Conservation (phyloP, 2,888 invertebrate genomes). For the Agrilus mali region DNA sequence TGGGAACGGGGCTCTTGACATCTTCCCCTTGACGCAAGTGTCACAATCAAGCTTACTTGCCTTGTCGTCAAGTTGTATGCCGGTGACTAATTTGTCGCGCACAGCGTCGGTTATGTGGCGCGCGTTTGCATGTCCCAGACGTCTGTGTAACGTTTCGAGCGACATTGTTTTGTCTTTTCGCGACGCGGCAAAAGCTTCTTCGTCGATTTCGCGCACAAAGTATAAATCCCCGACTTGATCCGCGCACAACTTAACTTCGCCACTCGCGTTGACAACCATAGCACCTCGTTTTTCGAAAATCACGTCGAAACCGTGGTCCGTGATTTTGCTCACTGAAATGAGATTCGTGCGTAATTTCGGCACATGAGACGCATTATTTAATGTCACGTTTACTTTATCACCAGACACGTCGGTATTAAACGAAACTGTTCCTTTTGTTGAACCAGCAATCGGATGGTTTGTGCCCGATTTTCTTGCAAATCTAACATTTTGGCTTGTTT, state of each 20-base stretch:
- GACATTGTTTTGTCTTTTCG: constrained; percentile 2
- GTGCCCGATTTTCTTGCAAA: too few species aligned
- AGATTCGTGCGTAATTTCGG: too few species aligned
- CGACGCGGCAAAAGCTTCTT: not conserved
- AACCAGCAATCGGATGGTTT: too few species aligned
- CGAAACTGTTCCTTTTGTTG: too few species aligned
- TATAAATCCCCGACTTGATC: constrained; percentile 2
- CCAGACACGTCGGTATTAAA: too few species aligned
- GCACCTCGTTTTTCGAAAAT: not conserved
- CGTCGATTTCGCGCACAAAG: not conserved
- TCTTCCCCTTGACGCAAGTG: constrained; percentile 9
- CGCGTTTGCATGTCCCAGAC: constrained; percentile 9
- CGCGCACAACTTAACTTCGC: not conserved
- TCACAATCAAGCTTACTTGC: constrained; percentile 4
- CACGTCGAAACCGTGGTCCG: too few species aligned
- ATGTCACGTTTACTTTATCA: too few species aligned
- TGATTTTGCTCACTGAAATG: too few species aligned
- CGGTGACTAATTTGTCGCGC: not conserved
- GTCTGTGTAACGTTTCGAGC: too few species aligned
- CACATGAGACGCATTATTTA: too few species aligned
- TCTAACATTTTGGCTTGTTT: too few species aligned
- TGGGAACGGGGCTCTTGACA: constrained; percentile 8
- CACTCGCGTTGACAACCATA: not conserved
- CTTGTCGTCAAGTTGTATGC: not conserved
- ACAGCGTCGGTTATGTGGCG: not conserved